Evolutionary conservation across 2,888 invertebrate species (phyloP).

Genomic region (Xylocampa areola): DNA sequence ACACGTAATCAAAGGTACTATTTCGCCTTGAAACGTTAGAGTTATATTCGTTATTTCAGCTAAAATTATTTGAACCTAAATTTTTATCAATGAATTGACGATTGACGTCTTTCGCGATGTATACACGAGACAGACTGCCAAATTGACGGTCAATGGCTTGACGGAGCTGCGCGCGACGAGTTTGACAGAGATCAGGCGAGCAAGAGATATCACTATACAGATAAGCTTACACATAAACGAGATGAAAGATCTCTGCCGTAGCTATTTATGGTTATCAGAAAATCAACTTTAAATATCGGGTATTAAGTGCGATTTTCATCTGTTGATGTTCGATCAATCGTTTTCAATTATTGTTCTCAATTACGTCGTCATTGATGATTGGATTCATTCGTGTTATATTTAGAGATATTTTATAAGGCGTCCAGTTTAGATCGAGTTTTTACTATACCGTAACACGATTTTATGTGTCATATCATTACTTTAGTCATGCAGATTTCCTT

Average conservation of each 20-base stretch:
- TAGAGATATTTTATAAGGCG: too few relatives aligned
- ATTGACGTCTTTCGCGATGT: conserved; percentile 1
- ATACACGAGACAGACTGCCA: conserved; percentile 1
- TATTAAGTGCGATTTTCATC: conserved; percentile 2
- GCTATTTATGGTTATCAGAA: not conserved
- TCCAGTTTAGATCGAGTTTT: too few relatives aligned
- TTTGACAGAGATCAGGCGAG: not conserved
- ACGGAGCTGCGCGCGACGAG: not conserved
- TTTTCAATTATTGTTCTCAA: conserved; percentile 6
- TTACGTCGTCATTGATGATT: not conserved
- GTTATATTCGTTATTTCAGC: too few relatives aligned
- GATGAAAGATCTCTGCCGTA: not conserved
- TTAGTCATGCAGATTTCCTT: too few relatives aligned
- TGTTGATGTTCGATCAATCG: conserved; percentile 1
- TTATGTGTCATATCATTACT: too few relatives aligned
- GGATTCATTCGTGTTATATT: conserved; percentile 2
- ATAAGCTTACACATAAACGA: not conserved
- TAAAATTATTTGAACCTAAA: not conserved
- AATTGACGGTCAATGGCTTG: conserved; percentile 5
- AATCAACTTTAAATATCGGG: not conserved
- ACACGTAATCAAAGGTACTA: not conserved
- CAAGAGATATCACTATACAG: conserved; percentile 8
- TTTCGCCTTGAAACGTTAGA: not conserved
- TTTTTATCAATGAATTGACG: not conserved
- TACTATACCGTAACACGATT: too few relatives aligned